A percentile compares a stretch with the other conserved stretches of the same genome.
These are phyloP conservation scores for Actinostola sp. DNA, from an alignment of 92 coral and sea anemone genomes.

Conservation along the genomic window DNA sequence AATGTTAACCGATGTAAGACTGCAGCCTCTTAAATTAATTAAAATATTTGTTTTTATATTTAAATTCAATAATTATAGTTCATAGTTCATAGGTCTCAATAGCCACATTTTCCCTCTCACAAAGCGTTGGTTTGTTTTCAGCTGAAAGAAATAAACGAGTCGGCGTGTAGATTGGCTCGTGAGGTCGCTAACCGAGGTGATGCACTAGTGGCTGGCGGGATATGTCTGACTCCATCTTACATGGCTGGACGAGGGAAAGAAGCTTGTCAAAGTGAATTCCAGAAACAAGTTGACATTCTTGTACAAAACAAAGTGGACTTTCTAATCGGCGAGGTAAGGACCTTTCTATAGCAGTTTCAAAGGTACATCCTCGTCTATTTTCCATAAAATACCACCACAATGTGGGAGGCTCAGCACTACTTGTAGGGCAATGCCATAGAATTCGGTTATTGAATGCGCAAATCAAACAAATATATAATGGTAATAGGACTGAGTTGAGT, in stretches of 20 bases:
- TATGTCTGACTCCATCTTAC: constrained; percentile 79
- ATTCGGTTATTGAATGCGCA: too few relatives aligned
- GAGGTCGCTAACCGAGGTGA: constrained; percentile 39
- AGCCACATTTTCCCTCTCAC: too few relatives aligned
- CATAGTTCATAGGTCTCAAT: too few relatives aligned
- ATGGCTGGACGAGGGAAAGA: constrained; percentile 73
- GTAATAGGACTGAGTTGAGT: too few relatives aligned
- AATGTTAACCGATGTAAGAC: neutral
- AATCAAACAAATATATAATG: too few relatives aligned
- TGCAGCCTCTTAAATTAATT: neutral
- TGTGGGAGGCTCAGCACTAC: too few relatives aligned
- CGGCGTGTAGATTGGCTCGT: constrained; percentile 71
- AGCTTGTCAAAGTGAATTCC: constrained; percentile 67
- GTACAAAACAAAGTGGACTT: too few relatives aligned
- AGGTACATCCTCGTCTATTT: neutral
- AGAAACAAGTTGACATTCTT: constrained; percentile 76
- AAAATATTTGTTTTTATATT: too few relatives aligned
- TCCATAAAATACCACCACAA: neutral
- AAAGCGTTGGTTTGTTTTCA: neutral
- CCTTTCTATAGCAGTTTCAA: constrained; percentile 59
- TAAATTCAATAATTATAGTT: too few relatives aligned
- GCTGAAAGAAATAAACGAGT: constrained; percentile 55
- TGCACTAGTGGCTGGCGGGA: constrained; percentile 77
- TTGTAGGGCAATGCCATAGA: too few relatives aligned
- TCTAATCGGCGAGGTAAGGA: constrained; percentile 73